Percentiles rank a stretch among this genome's conserved stretches.
These are phyloP conservation scores for Heliornis fulica DNA, from an alignment of 2,113 vertebrate genomes.

Conservation along the genomic window DNA sequence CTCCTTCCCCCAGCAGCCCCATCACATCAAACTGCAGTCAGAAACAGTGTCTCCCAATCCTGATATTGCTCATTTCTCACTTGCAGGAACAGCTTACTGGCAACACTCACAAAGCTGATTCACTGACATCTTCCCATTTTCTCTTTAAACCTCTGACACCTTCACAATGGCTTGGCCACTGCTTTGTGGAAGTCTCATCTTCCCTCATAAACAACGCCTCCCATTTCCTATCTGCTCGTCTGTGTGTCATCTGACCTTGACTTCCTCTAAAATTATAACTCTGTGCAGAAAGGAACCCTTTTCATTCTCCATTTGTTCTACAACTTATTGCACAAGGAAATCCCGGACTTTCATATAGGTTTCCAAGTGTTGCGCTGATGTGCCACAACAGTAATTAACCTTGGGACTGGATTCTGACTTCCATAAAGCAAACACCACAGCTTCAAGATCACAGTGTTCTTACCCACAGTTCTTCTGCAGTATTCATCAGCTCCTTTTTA, in stretches of 20 bases:
- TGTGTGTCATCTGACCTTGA: neutral
- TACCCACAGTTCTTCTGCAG: conserved; percentile 16
- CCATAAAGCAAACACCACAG: neutral
- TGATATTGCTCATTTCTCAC: neutral
- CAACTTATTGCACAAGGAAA: neutral
- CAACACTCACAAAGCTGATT: neutral
- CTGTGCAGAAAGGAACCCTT: neutral
- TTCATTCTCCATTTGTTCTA: neutral
- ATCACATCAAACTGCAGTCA: neutral
- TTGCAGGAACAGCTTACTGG: neutral
- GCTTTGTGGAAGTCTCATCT: neutral
- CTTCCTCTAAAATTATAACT: neutral
- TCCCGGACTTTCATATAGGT: neutral
- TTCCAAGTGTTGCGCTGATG: neutral
- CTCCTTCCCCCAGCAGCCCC: neutral
- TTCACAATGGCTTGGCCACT: neutral
- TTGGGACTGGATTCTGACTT: neutral
- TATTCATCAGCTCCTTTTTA: conserved; percentile 27
- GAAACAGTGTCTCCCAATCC: neutral
- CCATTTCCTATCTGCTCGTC: neutral
- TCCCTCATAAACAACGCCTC: neutral
- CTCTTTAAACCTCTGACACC: neutral
- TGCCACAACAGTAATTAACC: conserved; percentile 25
- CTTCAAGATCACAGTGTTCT: conserved; percentile 19
- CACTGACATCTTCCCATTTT: neutral